Base-by-base conservation (phyloP, 2,888 invertebrate species). In the Meandrusa payeni region DNA sequence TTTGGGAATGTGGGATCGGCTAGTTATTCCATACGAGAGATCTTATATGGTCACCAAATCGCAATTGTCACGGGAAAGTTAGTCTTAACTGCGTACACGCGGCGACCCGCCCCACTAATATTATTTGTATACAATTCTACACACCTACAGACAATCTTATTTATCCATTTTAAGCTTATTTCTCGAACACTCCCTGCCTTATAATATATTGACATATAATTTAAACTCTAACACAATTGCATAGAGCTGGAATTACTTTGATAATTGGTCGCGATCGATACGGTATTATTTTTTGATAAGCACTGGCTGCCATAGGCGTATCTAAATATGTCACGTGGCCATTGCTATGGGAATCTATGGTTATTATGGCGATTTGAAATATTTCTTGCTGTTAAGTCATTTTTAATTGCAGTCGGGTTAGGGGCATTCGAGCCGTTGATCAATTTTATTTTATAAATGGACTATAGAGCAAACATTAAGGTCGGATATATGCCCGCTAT, bases 281-380 rank as follows among this genome's bases (percentile, higher is more conserved):
- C 53, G 54, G 54, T 50, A 51, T 57, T 52, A 48, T 51, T 61
- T 63, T 62, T 61, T 58, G 62, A 59, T 61, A 54, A 54, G 51
- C 46, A 49, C 27, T 40, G 49, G 56, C 56, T 56, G 50, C 48
- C 54, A 54, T 43, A 56, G 47, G 65, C 78, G 79, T 76, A 55
- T 55, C 82, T 53, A 82, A 85, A 70, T 38, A 54, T 55, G 74
- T 56, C 85, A 69, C 80, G 85, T 85, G 85, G 64, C 83, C 47
- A 72, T 76, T 78, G 74, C 65, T 76, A 75, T 83, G 81, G 83
- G 83, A 85, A 83, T 52, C 50, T 55, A 56, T 56, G 46, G 57
- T 52, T 47, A 49, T 41, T 43, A 53, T 66, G 62, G 57, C 57
- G 47, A 61, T 64, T 58, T 49, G 40, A 55, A 60, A 61, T 60